A percentile compares a stretch with the other conserved stretches of the same genome.
Conservation (phyloP, 2,888 invertebrate genomes). For the Philereme vetulata region DNA sequence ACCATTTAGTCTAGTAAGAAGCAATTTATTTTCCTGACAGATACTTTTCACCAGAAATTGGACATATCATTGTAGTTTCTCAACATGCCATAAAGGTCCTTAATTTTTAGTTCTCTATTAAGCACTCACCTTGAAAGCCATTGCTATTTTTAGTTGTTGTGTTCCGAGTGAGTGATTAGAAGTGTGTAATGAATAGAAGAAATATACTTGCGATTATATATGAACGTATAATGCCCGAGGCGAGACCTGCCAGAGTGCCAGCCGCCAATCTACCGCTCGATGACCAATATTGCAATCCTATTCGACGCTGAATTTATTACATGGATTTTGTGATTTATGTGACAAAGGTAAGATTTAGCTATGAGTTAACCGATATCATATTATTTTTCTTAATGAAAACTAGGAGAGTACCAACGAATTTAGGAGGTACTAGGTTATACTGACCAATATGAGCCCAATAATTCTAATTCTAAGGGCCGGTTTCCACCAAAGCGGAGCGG, state of each 20-base stretch:
- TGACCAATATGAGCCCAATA: too few species aligned
- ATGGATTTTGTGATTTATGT: slow-evolving; percentile 2
- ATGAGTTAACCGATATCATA: too few species aligned
- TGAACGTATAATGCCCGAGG: slow-evolving; percentile 30
- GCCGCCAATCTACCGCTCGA: slow-evolving; percentile 11
- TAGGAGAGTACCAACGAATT: too few species aligned
- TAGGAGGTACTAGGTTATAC: too few species aligned
- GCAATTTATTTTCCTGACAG: not conserved
- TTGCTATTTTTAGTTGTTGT: slow-evolving; percentile 28
- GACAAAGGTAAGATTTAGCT: not conserved
- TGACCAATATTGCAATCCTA: slow-evolving; percentile 13
- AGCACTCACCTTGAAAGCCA: slow-evolving; percentile 38
- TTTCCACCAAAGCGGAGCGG: too few species aligned
- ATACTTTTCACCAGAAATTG: too few species aligned
- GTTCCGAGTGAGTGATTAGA: slow-evolving; percentile 26
- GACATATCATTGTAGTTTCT: too few species aligned
- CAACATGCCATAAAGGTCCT: too few species aligned
- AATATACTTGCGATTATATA: slow-evolving; percentile 34
- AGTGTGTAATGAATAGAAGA: slow-evolving; percentile 28
- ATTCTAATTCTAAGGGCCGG: too few species aligned
- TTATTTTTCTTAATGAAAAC: too few species aligned
- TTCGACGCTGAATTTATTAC: not conserved
- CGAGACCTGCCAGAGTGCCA: slow-evolving; percentile 17
- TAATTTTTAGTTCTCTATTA: not conserved
- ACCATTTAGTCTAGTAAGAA: not conserved